Evolutionary conservation across 2,113 vertebrate genomes (phyloP).

Genomic region (Pelmatolapia mariae): DNA sequence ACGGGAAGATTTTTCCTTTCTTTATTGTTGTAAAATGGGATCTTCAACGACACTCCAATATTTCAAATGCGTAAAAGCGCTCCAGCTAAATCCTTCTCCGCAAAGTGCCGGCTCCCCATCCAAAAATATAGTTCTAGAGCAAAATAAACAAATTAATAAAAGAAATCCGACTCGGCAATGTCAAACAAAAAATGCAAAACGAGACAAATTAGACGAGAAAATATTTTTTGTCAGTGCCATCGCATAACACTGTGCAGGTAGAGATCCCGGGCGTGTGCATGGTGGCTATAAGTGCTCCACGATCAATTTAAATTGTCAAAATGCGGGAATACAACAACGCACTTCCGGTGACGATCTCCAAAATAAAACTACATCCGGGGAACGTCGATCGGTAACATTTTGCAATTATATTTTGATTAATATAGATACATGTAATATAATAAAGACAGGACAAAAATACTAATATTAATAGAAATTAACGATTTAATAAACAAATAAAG

Average conservation of each 20-base stretch:
- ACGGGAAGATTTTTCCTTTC: not conserved
- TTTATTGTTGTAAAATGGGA: not conserved
- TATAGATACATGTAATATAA: not conserved
- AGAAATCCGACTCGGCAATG: not conserved
- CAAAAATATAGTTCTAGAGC: not conserved
- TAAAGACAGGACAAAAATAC: not conserved
- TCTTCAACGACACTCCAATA: not conserved
- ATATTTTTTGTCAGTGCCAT: not conserved
- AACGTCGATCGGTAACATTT: not conserved
- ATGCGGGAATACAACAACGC: not conserved
- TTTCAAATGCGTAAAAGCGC: conserved; percentile 40
- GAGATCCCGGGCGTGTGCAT: not conserved
- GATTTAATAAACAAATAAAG: not conserved
- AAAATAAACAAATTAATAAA: not conserved
- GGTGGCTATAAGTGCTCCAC: not conserved
- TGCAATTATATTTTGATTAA: not conserved
- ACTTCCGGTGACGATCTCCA: not conserved
- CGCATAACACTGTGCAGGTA: not conserved
- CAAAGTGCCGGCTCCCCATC: not conserved
- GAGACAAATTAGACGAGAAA: not conserved
- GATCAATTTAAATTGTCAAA: not conserved
- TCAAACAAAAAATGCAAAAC: not conserved
- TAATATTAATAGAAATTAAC: not conserved
- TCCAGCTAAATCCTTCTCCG: not conserved
- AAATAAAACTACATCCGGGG: not conserved